phyloP scores from a whole-genome alignment of 2,888 invertebrate genomes.

The Apantesis nais region DNA sequence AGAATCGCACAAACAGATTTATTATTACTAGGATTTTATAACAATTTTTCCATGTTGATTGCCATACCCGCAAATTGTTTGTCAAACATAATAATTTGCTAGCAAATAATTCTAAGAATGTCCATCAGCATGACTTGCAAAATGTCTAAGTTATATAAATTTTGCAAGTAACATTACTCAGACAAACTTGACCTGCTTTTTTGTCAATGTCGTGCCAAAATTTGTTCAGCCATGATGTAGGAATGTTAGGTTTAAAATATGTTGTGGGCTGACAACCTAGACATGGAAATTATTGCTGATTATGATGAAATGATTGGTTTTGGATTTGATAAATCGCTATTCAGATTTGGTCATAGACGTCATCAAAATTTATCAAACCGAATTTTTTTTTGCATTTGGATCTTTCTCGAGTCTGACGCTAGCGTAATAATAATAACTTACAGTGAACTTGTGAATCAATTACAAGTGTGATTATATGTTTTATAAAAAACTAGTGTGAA shows the following conservation, averaged over 20 bases:
- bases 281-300: too few species aligned
- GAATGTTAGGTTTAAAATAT: neutral
- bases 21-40: neutral
- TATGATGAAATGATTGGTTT: too few species aligned
- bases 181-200: slow-evolving; percentile 17
- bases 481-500: too few species aligned
- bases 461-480: too few species aligned
- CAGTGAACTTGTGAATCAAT: too few species aligned
- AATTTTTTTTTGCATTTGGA: too few species aligned
- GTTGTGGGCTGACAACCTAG: neutral
- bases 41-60: neutral
- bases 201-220: slow-evolving; percentile 16
- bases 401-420: too few species aligned
- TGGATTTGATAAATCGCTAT: too few species aligned
- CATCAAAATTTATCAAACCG: too few species aligned
- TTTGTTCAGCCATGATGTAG: slow-evolving; percentile 8
- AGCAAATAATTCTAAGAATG: neutral
- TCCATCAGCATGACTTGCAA: slow-evolving; percentile 1
- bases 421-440: too few species aligned
- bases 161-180: neutral
- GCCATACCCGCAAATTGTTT: neutral
- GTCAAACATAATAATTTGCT: neutral
- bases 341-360: too few species aligned
- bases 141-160: neutral
- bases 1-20: neutral